Evolutionary conservation across 2,797 vertebrate species (phyloP).

Genomic region (Ctenopoma multispine): DNA sequence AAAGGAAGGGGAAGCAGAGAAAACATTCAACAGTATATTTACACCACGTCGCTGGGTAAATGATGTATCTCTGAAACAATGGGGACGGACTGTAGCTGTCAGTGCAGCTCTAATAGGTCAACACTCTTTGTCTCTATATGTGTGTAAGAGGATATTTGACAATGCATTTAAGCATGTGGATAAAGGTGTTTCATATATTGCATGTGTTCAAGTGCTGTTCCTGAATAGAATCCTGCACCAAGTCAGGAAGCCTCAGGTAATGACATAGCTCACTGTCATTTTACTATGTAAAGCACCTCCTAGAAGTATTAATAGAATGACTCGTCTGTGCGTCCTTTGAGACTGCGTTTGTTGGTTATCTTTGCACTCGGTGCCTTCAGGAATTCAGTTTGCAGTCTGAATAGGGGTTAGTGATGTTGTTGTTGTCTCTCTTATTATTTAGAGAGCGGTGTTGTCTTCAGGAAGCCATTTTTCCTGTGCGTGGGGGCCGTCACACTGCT

Average conservation of each 20-base stretch:
- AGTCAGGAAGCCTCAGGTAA: too few relatives aligned
- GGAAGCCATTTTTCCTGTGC: not conserved
- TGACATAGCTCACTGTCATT: too few relatives aligned
- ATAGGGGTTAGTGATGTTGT: conserved; percentile 2
- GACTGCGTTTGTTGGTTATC: conserved; percentile 4
- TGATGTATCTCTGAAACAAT: not conserved
- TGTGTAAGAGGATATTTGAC: not conserved
- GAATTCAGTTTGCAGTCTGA: conserved; percentile 4
- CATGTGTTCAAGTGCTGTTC: too few relatives aligned
- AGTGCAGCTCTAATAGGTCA: not conserved
- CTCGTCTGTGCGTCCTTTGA: not conserved
- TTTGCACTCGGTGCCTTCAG: not conserved
- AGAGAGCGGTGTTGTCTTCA: too few relatives aligned
- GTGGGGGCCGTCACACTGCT: not conserved
- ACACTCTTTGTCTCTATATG: not conserved
- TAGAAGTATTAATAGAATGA: too few relatives aligned
- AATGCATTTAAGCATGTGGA: not conserved
- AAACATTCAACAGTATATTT: conserved; percentile 2
- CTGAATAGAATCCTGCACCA: too few relatives aligned
- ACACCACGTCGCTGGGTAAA: conserved; percentile 6
- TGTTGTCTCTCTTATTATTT: not conserved
- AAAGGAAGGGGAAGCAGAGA: not conserved
- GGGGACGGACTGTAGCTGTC: not conserved
- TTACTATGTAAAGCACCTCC: too few relatives aligned
- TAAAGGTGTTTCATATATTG: not conserved